These are phyloP conservation scores for Pterocles burchelli DNA, from an alignment of 2,113 vertebrate genomes.

Conservation along the genomic window DNA sequence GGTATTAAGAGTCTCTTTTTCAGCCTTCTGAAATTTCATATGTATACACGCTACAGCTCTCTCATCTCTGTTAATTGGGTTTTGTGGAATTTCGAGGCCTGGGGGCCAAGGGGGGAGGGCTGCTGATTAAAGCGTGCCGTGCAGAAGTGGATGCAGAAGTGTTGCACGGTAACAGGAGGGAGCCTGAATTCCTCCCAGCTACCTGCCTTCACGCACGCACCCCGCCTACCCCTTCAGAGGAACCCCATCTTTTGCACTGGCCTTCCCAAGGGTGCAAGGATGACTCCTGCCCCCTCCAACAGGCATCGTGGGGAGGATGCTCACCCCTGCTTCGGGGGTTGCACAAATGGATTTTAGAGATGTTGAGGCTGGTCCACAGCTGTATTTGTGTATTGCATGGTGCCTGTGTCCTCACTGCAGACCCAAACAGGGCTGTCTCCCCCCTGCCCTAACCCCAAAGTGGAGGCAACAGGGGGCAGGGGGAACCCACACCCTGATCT, in stretches of 20 bases:
- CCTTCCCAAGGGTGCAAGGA: background rate
- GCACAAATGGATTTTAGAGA: background rate
- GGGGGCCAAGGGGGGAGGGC: slow-evolving; percentile 41
- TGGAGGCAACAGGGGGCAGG: accelerated
- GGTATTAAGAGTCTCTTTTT: slow-evolving; percentile 42
- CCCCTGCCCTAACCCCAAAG: background rate
- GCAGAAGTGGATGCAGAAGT: slow-evolving; percentile 17
- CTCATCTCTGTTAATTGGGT: slow-evolving; percentile 56
- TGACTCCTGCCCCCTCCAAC: background rate
- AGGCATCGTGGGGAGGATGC: accelerated
- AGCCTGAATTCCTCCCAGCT: background rate
- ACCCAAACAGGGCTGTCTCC: accelerated
- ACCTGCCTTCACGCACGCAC: background rate
- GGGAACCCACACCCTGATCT: background rate
- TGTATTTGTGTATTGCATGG: background rate
- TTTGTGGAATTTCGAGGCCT: slow-evolving; percentile 47
- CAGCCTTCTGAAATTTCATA: slow-evolving; percentile 53
- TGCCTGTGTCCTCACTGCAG: background rate
- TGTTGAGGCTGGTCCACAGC: background rate
- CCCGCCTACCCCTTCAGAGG: background rate
- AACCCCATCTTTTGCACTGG: background rate
- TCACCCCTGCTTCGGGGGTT: accelerated
- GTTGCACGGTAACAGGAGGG: background rate
- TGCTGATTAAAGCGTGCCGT: slow-evolving; percentile 4
- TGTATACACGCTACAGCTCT: slow-evolving; percentile 31